These are phyloP conservation scores for Tricholaema leucomelas DNA, from an alignment of 2,113 vertebrate genomes.

Conservation along the genomic window DNA sequence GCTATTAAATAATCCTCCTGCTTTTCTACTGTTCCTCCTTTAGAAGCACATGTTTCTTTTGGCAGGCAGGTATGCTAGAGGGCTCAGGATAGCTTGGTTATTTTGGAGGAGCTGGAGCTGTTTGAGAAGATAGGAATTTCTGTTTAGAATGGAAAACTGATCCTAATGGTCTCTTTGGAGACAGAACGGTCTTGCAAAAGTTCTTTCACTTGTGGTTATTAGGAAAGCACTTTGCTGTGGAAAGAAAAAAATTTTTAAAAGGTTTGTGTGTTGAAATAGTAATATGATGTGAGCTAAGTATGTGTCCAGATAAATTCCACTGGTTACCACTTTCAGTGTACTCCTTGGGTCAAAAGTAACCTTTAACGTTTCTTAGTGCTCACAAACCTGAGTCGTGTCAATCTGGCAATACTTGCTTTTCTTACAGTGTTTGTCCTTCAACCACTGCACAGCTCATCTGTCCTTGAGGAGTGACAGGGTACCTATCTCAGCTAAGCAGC, in stretches of 20 bases:
- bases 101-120: conserved; percentile 42
- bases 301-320: not conserved
- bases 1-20: not conserved
- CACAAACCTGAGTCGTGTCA: not conserved
- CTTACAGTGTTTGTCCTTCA: not conserved
- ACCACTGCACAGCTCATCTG: not conserved
- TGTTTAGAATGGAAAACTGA: conserved; percentile 37
- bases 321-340: not conserved
- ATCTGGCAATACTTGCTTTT: not conserved
- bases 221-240: not conserved
- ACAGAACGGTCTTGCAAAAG: conserved; percentile 26
- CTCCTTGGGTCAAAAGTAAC: not conserved
- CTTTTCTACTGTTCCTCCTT: conserved; percentile 16
- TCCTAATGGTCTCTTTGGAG: conserved; percentile 40
- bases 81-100: conserved; percentile 40
- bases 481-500: not conserved
- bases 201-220: not conserved
- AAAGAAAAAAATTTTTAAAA: not conserved
- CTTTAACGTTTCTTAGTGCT: not conserved
- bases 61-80: not conserved
- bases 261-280: not conserved
- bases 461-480: not conserved
- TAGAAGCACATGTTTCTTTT: conserved; percentile 30
- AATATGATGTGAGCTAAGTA: not conserved
- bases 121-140: conserved; percentile 25